phyloP scores from a whole-genome alignment of 2,797 vertebrate species.

The Psittacula derbiana region DNA sequence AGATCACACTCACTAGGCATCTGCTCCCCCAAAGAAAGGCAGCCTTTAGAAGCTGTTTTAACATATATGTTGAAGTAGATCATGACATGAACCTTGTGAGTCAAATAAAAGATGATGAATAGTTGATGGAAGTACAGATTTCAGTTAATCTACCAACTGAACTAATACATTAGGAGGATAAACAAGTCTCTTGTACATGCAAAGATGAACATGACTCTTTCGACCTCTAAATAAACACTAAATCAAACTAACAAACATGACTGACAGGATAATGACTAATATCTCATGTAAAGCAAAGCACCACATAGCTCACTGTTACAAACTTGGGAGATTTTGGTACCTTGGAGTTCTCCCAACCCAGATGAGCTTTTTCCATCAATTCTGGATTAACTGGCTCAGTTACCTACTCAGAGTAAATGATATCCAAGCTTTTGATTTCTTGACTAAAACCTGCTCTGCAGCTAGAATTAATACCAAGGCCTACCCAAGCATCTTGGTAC shows the following conservation, averaged over 20 bases:
- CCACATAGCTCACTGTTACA: background rate
- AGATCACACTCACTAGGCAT: background rate
- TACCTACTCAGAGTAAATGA: background rate
- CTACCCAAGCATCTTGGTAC: slow-evolving; percentile 11
- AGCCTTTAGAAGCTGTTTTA: background rate
- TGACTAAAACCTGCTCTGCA: slow-evolving; percentile 23
- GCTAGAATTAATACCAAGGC: background rate
- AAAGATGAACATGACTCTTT: background rate
- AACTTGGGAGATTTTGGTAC: background rate
- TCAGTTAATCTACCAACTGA: background rate
- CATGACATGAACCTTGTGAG: background rate
- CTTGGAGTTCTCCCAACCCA: background rate
- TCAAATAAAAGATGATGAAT: background rate
- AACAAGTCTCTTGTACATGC: background rate
- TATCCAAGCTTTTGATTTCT: background rate
- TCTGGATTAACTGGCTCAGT: background rate
- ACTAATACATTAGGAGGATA: background rate
- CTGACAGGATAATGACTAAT: background rate
- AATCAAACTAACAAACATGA: background rate
- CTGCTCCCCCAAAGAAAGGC: background rate
- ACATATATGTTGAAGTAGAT: background rate
- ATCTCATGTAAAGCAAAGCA: background rate
- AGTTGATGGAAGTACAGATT: background rate
- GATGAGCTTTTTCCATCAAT: background rate
- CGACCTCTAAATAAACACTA: background rate